Base-by-base conservation (phyloP, 2,888 invertebrate genomes). In the Bhutanitis thaidina region DNA sequence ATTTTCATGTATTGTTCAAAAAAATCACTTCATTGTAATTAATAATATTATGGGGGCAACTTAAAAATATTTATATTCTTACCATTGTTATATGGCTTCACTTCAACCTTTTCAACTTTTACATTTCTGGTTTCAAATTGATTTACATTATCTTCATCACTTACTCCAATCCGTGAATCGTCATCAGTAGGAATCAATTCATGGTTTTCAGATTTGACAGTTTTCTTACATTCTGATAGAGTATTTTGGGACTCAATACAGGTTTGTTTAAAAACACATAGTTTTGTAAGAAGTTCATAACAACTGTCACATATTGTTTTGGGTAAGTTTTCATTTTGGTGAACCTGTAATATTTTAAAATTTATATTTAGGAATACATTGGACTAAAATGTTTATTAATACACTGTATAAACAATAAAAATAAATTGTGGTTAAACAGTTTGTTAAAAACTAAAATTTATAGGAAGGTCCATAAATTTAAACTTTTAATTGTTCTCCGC, bases 241-340 rank as follows among this genome's bases (percentile, higher is more conserved):
- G 71, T 70, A 29, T 76, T 74, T 49, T 85, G 77, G 9, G 89
- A 81, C 43, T 78, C 66, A 20, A 89, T 68, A 50, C 87, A 90
- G 32, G 67, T 74, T 36, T 64, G 72, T 68, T 90, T 90, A 55
- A 90, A 90, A 49, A 76, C 68, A 0, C 74, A 66, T 50, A 77
- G 79, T 47, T 77, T 77, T 16, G 59, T 62, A 1, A 90, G 57
- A 3, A 77, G 65, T 7, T 77, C 71, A 55, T 76, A 78, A 54
- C 90, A 90, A 13, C 52, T 49, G 47, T 77, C 64, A 52, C 90
- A 90, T 1, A 90, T 50, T n/a, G 77, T 62, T 61, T 70, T 82
- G 2, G 89, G 80, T 10, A 87, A 61, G 16, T 70, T 58, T 55
- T 79, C 75, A 53, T 82, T 74, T 64, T 74, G 61, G 20, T 56